These are phyloP conservation scores for Ceratoteleas bidentatus DNA, from an alignment of 1,140 invertebrate genomes.

Conservation along the genomic window DNA sequence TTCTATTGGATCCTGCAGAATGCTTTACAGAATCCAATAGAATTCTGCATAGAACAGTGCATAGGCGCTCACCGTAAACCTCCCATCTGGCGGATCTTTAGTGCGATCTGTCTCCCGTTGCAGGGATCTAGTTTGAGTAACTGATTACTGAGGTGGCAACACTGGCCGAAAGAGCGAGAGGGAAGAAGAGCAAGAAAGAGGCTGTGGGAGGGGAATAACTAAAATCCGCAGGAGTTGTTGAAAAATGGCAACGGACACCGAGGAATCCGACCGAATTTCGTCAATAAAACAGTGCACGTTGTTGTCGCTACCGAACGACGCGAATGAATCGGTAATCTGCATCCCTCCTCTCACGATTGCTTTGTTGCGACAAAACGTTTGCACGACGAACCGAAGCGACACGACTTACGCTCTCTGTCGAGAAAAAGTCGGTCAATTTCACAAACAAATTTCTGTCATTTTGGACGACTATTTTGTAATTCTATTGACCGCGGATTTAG, in stretches of 20 bases:
- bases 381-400: not conserved
- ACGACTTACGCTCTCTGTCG: not conserved
- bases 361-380: not conserved
- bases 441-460: slow-evolving; percentile 5
- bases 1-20: too few relatives aligned
- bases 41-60: too few relatives aligned
- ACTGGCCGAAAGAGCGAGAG: slow-evolving; percentile 6
- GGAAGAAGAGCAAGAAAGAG: slow-evolving; percentile 13
- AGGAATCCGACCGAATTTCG: slow-evolving; percentile 76
- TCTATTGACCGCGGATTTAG: too few relatives aligned
- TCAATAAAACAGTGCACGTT: slow-evolving; percentile 73
- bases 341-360: not conserved
- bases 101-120: too few relatives aligned
- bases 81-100: too few relatives aligned
- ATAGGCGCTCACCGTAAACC: too few relatives aligned
- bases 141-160: too few relatives aligned
- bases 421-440: slow-evolving; percentile 12
- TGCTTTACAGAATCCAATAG: too few relatives aligned
- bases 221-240: slow-evolving; percentile 49
- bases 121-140: too few relatives aligned
- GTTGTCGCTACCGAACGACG: slow-evolving; percentile 25
- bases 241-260: slow-evolving; percentile 77
- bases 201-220: slow-evolving; percentile 14
- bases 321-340: slow-evolving; percentile 68
- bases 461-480: too few relatives aligned